Base-by-base conservation (phyloP, 2,113 vertebrate genomes). In the Ophthalmotilapia sp. region DNA sequence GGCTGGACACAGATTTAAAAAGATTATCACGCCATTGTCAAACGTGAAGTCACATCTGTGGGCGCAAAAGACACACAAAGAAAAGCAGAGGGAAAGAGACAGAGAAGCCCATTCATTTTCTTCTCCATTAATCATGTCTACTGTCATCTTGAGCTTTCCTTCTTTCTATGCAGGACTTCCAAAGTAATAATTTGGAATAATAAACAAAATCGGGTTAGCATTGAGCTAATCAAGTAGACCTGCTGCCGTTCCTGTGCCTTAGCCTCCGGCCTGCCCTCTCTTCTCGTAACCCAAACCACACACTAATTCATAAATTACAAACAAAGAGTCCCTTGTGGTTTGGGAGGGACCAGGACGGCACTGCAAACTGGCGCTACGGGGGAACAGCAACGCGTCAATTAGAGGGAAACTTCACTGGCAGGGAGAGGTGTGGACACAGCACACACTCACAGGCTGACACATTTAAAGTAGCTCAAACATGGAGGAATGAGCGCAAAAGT, bases 311-410 rank as follows among this genome's bases (percentile, higher is more conserved):
- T 90, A 92, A 94, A 93, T 93, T 86, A 92, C 90, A 89, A 94
- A 94, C 92, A 95, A 95, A 93, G 91, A 88, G 85, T 92, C 92
- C 87, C 94, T 94, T 95, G 95, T 95, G 94, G 93, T 94, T 93
- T 90, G 91, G 89, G 91, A 94, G 87, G 91, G 90, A 88, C 88
- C 17, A 33, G 79, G 81, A 62, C 45, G 65, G 56, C 82, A 42
- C 88, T 91, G 82, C 75, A 19, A 81, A 87, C 88, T 42, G 86
- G 81, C 42, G 47, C 84, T 84, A 77, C 58, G 19, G 84, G 80
- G 80, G 80, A 90, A 83, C 53, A 38, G 75, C 62, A 21, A 36
- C 4, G 40, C 45, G 68, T 92, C 91, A 86, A 84, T 87, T 86
- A 84, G 77, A 86, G 84, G 49, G 87, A 82, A 88, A 92, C 81